A percentile compares a stretch with the other conserved stretches of the same genome.
Conservation (phyloP, 92 coral and sea anemone species). For the Parazoanthus darwini region DNA sequence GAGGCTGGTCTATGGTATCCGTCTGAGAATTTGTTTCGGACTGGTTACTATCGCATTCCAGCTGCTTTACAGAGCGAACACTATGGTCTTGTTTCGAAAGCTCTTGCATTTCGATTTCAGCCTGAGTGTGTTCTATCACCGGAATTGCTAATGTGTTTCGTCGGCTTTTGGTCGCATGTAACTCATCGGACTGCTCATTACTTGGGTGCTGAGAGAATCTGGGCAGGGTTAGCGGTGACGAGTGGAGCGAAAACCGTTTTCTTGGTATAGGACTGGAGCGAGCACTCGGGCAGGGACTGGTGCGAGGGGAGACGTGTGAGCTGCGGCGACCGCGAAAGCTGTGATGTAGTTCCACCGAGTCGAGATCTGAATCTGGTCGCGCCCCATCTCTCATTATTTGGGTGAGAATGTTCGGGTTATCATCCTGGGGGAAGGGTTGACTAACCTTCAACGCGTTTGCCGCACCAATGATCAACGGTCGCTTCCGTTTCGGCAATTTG, state of each 20-base stretch:
- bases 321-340: slow-evolving; percentile 14
- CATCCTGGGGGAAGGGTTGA: slow-evolving; percentile 78
- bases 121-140: slow-evolving; percentile 10
- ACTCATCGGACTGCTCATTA: neutral
- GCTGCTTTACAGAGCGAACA: neutral
- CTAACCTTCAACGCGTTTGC: slow-evolving; percentile 92
- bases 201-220: neutral
- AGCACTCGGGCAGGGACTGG: slow-evolving; percentile 22
- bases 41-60: neutral
- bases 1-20: slow-evolving; percentile 7
- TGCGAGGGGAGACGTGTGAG: slow-evolving; percentile 44
- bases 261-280: slow-evolving; percentile 20
- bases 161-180: neutral
- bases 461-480: slow-evolving; percentile 94
- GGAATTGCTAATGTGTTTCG: slow-evolving; percentile 33
- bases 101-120: slow-evolving; percentile 18
- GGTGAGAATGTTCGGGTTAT: slow-evolving; percentile 62
- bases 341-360: slow-evolving; percentile 25
- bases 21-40: neutral
- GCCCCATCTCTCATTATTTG: slow-evolving; percentile 50
- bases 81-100: neutral
- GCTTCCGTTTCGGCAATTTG: slow-evolving; percentile 75
- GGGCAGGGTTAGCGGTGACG: neutral
- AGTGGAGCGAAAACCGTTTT: slow-evolving; percentile 5
- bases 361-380: slow-evolving; percentile 41